A percentile compares a stretch with the other conserved stretches of the same genome.
Evolutionary conservation across 2,888 invertebrate genomes (phyloP).

Genomic region (Autographa pulchrina): DNA sequence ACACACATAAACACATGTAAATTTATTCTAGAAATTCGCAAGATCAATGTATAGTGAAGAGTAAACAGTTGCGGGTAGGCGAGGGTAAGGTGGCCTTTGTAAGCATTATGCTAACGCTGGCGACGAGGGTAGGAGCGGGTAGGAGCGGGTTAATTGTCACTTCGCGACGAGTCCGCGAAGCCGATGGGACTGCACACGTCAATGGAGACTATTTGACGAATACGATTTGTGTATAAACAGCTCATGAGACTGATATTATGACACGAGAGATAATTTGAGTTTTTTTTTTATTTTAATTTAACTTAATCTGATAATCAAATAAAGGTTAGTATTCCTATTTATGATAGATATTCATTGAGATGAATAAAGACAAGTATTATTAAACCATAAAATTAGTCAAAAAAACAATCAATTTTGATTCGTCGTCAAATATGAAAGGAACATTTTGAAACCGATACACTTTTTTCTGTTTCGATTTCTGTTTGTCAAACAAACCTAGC

Average conservation of each 20-base stretch:
- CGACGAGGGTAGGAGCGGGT: slow-evolving; percentile 31
- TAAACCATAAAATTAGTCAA: too few species aligned
- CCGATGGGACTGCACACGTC: neutral
- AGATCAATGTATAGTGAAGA: slow-evolving; percentile 48
- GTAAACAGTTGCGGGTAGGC: slow-evolving; percentile 43
- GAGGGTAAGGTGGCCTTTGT: slow-evolving; percentile 50
- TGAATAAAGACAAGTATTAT: too few species aligned
- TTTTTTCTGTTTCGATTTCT: too few species aligned
- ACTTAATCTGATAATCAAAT: too few species aligned
- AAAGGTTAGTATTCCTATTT: too few species aligned
- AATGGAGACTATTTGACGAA: neutral
- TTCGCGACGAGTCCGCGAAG: slow-evolving; percentile 29
- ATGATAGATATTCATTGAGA: too few species aligned
- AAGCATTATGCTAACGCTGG: slow-evolving; percentile 60
- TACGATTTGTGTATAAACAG: neutral
- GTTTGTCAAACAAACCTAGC: neutral
- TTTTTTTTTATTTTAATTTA: too few species aligned
- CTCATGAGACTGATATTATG: neutral
- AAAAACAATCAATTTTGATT: too few species aligned
- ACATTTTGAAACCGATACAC: too few species aligned
- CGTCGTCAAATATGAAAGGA: too few species aligned
- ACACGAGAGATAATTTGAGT: too few species aligned
- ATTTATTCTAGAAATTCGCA: slow-evolving; percentile 48
- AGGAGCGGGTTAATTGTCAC: slow-evolving; percentile 40
- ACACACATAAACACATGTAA: slow-evolving; percentile 24